Evolutionary conservation across 2,797 vertebrate species (phyloP).

Genomic region (Sardinella longiceps): DNA sequence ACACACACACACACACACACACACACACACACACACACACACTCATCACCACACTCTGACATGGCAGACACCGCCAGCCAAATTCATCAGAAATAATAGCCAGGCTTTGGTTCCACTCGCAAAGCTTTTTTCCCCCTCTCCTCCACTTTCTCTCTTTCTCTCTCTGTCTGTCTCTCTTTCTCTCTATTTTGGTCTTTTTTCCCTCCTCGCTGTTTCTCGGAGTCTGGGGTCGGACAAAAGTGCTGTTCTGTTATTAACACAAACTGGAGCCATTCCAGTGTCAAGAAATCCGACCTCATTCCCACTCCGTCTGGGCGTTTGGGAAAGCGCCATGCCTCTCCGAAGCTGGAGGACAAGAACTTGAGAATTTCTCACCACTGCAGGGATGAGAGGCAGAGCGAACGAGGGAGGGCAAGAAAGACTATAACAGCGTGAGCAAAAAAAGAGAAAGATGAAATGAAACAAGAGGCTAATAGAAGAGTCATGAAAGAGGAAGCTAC

Average conservation of each 20-base stretch:
- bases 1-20: slow-evolving; percentile 47
- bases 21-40: slow-evolving; percentile 48
- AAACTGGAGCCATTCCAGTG: slow-evolving; percentile 65
- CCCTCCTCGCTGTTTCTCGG: slow-evolving; percentile 5
- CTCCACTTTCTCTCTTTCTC: slow-evolving; percentile 40
- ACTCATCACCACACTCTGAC: slow-evolving; percentile 60
- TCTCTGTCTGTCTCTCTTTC: slow-evolving; percentile 39
- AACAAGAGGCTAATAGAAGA: not conserved
- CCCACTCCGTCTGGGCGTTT: slow-evolving; percentile 52
- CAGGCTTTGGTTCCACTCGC: not conserved
- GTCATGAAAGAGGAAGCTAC: not conserved
- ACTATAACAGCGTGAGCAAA: not conserved
- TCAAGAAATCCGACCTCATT: slow-evolving; percentile 64
- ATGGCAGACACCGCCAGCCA: slow-evolving; percentile 64
- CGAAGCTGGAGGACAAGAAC: slow-evolving; percentile 32
- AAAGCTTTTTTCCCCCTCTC: not conserved
- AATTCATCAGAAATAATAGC: slow-evolving; percentile 63
- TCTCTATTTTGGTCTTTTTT: not conserved
- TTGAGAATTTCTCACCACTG: not conserved
- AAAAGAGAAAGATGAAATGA: not conserved
- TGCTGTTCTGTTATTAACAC: slow-evolving; percentile 52
- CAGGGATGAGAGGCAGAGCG: slow-evolving; percentile 22
- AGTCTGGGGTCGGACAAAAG: slow-evolving; percentile 54
- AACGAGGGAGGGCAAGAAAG: not conserved
- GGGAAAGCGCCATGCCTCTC: slow-evolving; percentile 43